Percentiles rank a stretch among this genome's conserved stretches.
These are phyloP conservation scores for Sakesphorus luctuosus DNA, from an alignment of 2,113 vertebrate genomes.

Conservation along the genomic window DNA sequence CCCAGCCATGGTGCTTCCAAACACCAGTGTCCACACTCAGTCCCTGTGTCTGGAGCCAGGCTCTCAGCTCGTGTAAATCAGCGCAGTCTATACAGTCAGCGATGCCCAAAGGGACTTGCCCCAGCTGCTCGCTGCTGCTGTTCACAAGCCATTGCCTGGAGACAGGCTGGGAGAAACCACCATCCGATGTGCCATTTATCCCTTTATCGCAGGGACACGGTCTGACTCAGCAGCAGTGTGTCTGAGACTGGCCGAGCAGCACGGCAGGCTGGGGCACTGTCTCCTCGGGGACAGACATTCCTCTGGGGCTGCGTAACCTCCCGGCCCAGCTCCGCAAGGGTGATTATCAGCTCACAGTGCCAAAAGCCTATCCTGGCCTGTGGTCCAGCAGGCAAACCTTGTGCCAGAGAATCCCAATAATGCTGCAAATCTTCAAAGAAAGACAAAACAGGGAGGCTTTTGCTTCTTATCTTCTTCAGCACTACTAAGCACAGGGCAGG, in stretches of 20 bases:
- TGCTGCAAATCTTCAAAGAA: constrained; percentile 49
- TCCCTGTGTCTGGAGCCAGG: accelerated
- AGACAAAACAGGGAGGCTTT: constrained; percentile 25
- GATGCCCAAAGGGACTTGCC: background rate
- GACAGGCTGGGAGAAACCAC: background rate
- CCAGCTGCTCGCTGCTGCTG: background rate
- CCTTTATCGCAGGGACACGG: accelerated
- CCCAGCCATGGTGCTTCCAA: accelerated
- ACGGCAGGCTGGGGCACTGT: background rate
- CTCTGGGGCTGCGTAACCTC: background rate
- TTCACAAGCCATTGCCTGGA: background rate
- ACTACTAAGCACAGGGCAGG: background rate
- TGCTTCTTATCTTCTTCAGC: constrained; percentile 41
- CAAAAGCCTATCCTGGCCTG: background rate
- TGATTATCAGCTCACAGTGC: background rate
- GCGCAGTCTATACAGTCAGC: accelerated
- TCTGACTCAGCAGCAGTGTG: background rate
- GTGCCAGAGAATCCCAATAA: constrained; percentile 43
- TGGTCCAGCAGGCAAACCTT: background rate
- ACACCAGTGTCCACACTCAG: background rate
- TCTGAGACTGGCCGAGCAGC: background rate
- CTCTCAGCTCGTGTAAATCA: background rate
- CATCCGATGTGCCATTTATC: background rate
- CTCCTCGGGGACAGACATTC: background rate
- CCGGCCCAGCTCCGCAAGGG: accelerated